phyloP scores from a whole-genome alignment of 2,113 vertebrate genomes.

The Tenrec ecaudatus region DNA sequence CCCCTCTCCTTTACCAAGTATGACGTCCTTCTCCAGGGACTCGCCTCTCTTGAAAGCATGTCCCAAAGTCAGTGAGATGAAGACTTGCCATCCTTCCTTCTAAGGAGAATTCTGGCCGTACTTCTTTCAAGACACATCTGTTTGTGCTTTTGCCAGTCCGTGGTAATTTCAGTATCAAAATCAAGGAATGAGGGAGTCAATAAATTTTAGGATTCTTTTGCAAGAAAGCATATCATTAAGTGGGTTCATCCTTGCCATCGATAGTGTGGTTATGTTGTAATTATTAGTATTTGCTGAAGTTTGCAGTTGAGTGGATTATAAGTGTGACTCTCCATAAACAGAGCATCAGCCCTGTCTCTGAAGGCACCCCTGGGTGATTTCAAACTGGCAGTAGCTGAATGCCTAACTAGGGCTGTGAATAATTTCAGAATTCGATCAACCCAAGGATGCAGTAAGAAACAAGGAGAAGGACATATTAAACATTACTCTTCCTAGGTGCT shows the following conservation, averaged over 20 bases:
- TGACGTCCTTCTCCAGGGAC: too few relatives aligned
- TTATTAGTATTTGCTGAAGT: neutral
- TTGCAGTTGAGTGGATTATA: neutral
- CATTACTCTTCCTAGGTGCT: neutral
- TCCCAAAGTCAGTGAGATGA: too few relatives aligned
- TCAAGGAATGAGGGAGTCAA: neutral
- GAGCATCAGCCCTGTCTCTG: neutral
- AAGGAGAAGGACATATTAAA: neutral
- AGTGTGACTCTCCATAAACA: neutral
- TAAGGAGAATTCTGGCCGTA: too few relatives aligned
- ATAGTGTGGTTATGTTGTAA: neutral
- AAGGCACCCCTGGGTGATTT: neutral
- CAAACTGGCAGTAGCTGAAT: neutral
- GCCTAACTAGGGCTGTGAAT: neutral
- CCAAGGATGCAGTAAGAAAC: neutral
- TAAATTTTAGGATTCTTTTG: neutral
- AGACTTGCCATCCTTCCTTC: too few relatives aligned
- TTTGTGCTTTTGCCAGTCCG: too few relatives aligned
- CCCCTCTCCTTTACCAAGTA: too few relatives aligned
- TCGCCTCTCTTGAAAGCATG: too few relatives aligned
- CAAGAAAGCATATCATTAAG: neutral
- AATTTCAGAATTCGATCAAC: conserved; percentile 28
- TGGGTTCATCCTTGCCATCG: neutral
- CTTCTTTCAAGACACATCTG: too few relatives aligned
- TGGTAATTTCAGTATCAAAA: too few relatives aligned